A percentile compares a stretch with the other conserved stretches of the same genome.
phyloP scores from a whole-genome alignment of 2,888 invertebrate species.

The Aproaerema taeniolella region DNA sequence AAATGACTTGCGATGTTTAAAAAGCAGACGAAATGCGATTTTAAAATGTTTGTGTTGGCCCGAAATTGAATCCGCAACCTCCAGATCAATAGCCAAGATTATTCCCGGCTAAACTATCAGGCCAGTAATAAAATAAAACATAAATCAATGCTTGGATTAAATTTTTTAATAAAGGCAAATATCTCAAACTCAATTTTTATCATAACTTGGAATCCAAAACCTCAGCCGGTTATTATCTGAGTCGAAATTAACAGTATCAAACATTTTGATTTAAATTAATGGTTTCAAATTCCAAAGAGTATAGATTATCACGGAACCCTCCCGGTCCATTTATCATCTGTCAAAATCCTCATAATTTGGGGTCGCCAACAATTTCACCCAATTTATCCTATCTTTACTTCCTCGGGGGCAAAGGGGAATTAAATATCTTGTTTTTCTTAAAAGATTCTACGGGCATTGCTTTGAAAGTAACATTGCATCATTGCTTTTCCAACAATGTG shows the following conservation, averaged over 20 bases:
- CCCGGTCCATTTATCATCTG: slow-evolving; percentile 5
- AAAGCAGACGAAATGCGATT: too few species aligned
- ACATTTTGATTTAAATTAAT: slow-evolving; percentile 10
- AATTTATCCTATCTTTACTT: slow-evolving; percentile 5
- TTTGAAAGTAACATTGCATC: too few species aligned
- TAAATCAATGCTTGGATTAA: neutral
- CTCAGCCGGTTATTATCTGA: neutral
- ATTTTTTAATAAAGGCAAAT: neutral
- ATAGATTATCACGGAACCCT: slow-evolving; percentile 7
- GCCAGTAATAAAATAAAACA: neutral
- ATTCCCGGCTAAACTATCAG: too few species aligned
- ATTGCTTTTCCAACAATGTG: too few species aligned
- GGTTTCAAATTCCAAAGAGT: slow-evolving; percentile 3
- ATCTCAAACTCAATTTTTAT: neutral
- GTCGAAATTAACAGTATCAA: neutral
- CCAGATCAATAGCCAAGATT: too few species aligned
- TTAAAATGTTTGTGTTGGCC: too few species aligned
- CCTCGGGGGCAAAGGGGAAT: slow-evolving; percentile 1
- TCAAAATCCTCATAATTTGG: slow-evolving; percentile 8
- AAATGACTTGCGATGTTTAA: too few species aligned
- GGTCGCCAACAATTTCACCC: slow-evolving; percentile 7
- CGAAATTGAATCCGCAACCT: too few species aligned
- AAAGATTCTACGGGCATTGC: too few species aligned
- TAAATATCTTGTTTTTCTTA: neutral
- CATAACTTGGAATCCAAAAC: neutral